These are phyloP conservation scores for Bemisia tabaci DNA, from an alignment of 1,140 invertebrate genomes.

Conservation along the genomic window DNA sequence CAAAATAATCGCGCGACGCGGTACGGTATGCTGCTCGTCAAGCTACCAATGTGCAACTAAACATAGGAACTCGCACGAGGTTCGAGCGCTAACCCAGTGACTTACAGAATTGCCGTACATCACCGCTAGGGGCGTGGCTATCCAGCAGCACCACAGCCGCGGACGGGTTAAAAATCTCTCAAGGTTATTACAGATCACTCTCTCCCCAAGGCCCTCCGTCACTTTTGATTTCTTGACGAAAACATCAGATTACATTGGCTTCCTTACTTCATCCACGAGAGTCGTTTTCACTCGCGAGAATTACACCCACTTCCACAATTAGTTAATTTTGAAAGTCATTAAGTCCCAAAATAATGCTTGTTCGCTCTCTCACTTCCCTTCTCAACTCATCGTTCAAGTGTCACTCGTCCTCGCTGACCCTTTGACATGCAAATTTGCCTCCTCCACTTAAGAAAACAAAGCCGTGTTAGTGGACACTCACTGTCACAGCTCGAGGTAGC, in stretches of 20 bases:
- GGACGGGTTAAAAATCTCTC: neutral
- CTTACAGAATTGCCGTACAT: neutral
- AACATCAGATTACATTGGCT: neutral
- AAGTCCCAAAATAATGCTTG: too few relatives aligned
- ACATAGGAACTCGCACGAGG: neutral
- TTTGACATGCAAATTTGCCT: too few relatives aligned
- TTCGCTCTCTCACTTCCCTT: too few relatives aligned
- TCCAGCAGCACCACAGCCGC: neutral
- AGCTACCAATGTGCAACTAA: neutral
- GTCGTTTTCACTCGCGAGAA: too few relatives aligned
- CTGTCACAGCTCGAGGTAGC: too few relatives aligned
- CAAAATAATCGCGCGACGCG: neutral
- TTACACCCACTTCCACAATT: too few relatives aligned
- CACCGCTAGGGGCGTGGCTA: neutral
- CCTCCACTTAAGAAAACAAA: too few relatives aligned
- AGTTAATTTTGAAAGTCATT: too few relatives aligned
- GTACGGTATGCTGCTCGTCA: neutral
- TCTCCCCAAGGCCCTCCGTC: neutral
- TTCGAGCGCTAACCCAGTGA: neutral
- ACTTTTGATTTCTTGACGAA: neutral
- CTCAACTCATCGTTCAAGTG: too few relatives aligned
- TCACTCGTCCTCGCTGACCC: too few relatives aligned
- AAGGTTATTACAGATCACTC: neutral
- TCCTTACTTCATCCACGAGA: too few relatives aligned
- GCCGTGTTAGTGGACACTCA: too few relatives aligned